Conservation (phyloP, 2,797 vertebrate species). For the Esox masquinongy region DNA sequence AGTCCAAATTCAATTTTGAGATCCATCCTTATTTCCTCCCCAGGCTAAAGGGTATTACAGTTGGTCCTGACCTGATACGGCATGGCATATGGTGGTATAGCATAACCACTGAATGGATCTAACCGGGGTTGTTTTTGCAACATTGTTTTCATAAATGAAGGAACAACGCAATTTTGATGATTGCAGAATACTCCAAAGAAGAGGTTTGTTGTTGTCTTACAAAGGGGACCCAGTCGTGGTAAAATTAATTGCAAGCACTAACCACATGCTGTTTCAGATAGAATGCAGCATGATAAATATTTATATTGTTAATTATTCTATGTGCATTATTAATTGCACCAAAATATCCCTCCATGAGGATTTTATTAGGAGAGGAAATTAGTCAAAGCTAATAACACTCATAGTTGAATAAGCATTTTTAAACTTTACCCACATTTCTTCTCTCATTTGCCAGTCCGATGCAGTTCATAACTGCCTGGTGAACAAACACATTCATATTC, state of each 20-base stretch:
- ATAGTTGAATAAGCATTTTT: constrained; percentile 74
- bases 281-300: constrained; percentile 74
- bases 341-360: constrained; percentile 76
- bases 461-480: constrained; percentile 59
- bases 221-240: neutral
- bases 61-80: constrained; percentile 15
- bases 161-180: neutral
- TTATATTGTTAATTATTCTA: constrained; percentile 75
- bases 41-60: constrained; percentile 2
- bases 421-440: constrained; percentile 60
- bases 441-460: constrained; percentile 40
- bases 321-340: constrained; percentile 79
- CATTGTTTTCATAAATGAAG: neutral
- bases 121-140: neutral
- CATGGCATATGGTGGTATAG: neutral
- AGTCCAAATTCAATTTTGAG: constrained; percentile 33
- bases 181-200: neutral
- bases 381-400: constrained; percentile 77
- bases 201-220: neutral
- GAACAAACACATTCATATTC: constrained; percentile 63
- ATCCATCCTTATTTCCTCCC: neutral
- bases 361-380: constrained; percentile 78
- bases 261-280: constrained; percentile 44
- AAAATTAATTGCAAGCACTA: no score
- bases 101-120: neutral